A percentile compares a stretch with the other conserved stretches of the same genome.
Evolutionary conservation across 2,888 invertebrate genomes (phyloP).

Genomic region (Nemotelus nigrinus): DNA sequence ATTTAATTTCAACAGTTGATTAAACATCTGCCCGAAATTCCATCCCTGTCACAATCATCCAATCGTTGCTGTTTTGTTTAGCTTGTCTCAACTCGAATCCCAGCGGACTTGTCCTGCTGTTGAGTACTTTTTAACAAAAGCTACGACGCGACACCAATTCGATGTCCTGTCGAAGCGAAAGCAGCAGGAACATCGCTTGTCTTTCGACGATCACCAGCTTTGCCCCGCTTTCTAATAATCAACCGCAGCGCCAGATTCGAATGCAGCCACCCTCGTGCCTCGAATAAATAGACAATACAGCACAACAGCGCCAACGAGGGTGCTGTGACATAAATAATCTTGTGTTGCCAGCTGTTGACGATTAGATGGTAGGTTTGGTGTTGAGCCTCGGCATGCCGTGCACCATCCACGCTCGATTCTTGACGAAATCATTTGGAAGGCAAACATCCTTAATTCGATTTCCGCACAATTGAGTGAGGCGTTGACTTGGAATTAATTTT

Average conservation of each 20-base stretch:
- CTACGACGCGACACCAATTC: conserved; percentile 13
- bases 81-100: background rate
- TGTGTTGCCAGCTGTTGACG: conserved; percentile 19
- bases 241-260: conserved; percentile 19
- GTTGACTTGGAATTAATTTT: conserved; percentile 39
- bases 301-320: background rate
- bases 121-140: conserved; percentile 26
- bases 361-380: background rate
- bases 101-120: conserved; percentile 16
- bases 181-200: background rate
- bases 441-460: conserved; percentile 45
- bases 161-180: conserved; percentile 27
- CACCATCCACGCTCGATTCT: background rate
- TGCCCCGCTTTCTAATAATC: conserved; percentile 5
- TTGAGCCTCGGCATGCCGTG: background rate
- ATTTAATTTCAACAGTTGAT: conserved; percentile 43
- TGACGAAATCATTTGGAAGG: conserved; percentile 32
- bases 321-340: conserved; percentile 4
- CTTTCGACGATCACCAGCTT: background rate
- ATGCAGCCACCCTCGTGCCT: background rate
- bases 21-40: conserved; percentile 41
- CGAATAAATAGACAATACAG: background rate
- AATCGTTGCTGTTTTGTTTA: too few relatives aligned
- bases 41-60: background rate
- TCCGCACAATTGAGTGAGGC: conserved; percentile 40